Evolutionary conservation across 64 coral and sea anemone genomes (phyloP).

Genomic region (Stichodactyla helianthus): DNA sequence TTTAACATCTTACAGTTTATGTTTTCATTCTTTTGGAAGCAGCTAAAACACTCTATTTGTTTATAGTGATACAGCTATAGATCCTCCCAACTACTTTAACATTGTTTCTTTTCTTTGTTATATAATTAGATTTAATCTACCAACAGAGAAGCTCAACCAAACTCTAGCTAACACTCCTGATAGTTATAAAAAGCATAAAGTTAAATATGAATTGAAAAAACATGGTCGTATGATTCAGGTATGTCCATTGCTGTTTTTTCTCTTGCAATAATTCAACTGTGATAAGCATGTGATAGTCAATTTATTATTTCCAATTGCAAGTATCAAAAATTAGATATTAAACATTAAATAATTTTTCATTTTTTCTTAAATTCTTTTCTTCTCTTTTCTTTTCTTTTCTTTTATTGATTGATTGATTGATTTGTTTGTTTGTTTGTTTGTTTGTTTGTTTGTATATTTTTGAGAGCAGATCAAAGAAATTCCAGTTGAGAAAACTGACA

Average conservation of each 20-base stretch:
- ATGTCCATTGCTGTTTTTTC: not conserved
- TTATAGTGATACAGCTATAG: too few species aligned
- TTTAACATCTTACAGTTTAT: too few species aligned
- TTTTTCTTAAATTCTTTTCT: too few species aligned
- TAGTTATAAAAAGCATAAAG: slow-evolving; percentile 73
- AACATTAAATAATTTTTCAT: too few species aligned
- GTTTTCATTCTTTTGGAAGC: too few species aligned
- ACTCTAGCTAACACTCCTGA: slow-evolving; percentile 76
- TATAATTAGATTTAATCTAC: slow-evolving; percentile 80
- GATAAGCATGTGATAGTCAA: too few species aligned
- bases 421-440: too few species aligned
- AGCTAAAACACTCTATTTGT: too few species aligned
- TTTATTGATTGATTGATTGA: not conserved
- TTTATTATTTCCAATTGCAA: too few species aligned
- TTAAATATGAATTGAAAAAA: slow-evolving; percentile 81
- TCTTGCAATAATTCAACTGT: not conserved
- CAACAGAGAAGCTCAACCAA: slow-evolving; percentile 62
- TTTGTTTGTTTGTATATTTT: not conserved
- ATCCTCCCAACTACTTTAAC: too few species aligned
- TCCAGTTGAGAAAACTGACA: slow-evolving; percentile 73
- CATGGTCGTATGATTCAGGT: slow-evolving; percentile 98
- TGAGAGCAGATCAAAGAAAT: slow-evolving; percentile 56
- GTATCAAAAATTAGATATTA: too few species aligned
- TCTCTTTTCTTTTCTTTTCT: not conserved
- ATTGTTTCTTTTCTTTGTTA: not conserved